Percentiles rank a stretch among this genome's conserved stretches.
phyloP scores from a whole-genome alignment of 2,113 vertebrate species.

The Cettia cetti region DNA sequence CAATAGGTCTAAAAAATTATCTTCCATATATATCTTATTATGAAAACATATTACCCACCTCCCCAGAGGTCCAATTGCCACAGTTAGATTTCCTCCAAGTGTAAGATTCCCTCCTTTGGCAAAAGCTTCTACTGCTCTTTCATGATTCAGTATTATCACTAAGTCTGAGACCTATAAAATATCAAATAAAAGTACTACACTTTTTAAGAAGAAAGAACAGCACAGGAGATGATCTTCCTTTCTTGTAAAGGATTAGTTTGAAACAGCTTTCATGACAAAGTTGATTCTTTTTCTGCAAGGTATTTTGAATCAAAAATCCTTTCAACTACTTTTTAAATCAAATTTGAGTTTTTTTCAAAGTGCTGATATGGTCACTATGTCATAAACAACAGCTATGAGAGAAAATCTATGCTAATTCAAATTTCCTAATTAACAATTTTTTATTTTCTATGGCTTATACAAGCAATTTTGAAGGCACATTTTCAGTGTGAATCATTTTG shows the following conservation, averaged over 20 bases:
- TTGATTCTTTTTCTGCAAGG: constrained; percentile 19
- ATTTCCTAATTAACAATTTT: background rate
- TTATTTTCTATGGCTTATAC: background rate
- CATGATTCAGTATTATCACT: constrained; percentile 94
- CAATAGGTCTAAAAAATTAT: background rate
- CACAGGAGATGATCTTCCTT: background rate
- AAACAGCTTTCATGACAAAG: background rate
- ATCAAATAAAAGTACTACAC: background rate
- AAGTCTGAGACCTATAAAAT: constrained; percentile 89
- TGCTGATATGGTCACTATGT: background rate
- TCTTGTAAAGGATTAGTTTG: background rate
- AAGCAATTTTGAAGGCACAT: background rate
- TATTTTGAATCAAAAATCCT: background rate
- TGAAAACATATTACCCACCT: constrained; percentile 65
- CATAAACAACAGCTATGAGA: background rate
- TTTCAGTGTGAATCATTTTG: background rate
- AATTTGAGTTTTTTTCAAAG: background rate
- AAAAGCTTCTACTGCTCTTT: constrained; percentile 93
- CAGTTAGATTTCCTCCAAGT: constrained; percentile 92
- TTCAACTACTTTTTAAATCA: background rate
- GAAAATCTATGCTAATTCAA: background rate
- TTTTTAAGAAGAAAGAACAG: background rate
- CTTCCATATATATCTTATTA: background rate
- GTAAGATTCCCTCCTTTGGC: constrained; percentile 95
- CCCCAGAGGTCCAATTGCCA: constrained; percentile 90